Evolutionary conservation across 2,113 vertebrate species (phyloP), one percentile per base, ranked within the genome.

Genomic region (Ciconia maguari): DNA sequence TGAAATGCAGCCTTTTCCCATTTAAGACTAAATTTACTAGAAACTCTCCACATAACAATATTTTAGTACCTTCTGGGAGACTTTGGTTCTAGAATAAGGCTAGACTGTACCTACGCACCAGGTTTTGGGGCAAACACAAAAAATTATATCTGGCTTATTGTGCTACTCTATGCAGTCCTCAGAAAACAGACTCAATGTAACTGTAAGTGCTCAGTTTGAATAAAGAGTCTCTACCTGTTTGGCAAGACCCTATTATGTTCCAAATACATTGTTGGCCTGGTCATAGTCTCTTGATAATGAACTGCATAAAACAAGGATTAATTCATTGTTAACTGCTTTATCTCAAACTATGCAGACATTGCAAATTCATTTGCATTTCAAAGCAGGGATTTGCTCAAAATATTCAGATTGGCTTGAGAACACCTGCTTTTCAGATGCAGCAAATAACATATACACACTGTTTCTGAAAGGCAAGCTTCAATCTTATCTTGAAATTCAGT

Each of bases 291-390:
- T 95, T 96, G 95, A 93, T 97, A 98, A 97, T 97, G 96, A 97
- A 97, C 91, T 87, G 96, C 95, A 97, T 97, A 97, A 98, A 98
- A 95, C 97, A 91, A 89, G 98, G 98, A 98, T 98, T 98, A 98
- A 97, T 98, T 97, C 97, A 96, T 97, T 98, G 98, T 98, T 97
- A 96, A 58, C 93, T 95, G 97, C 97, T 98, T 98, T 98, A 98
- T 98, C 98, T 98, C 97, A 83, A 96, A 90, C 94, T 95, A 96
- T 88, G 94, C 98, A 98, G 98, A 95, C 89, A 79, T 92, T 91
- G 96, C 87, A 93, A 94, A 88, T 90, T 88, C 96, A 98, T 98
- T 98, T 98, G 93, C 98, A 98, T 98, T 98, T 98, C 97, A 98
- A 98, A 98, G 97, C 97, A 92, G 41, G 96, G 98, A 98, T 98